Base-by-base conservation (phyloP, 2,113 vertebrate genomes). In the Hemicordylus capensis region DNA sequence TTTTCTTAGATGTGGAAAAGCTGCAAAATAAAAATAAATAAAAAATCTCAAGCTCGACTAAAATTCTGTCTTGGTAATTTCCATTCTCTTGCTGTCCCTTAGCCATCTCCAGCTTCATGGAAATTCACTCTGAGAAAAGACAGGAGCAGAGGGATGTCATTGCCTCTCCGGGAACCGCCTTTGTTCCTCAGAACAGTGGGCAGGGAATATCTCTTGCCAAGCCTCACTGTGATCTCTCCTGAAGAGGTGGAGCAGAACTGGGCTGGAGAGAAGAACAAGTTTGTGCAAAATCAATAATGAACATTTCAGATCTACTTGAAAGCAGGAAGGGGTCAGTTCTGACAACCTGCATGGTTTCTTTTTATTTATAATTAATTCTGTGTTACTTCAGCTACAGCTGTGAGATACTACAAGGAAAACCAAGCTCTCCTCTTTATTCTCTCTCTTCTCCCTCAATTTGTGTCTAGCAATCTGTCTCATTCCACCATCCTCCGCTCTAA, bases 361-460 rank as follows among this genome's bases (percentile, higher is more conserved):
- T 94, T 93, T 89, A 94, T 94, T 89, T 90, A 94, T 95, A 91
- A 94, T 94, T 95, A 88, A 94, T 92, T 74, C 54, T 67, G 84
- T 42, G 85, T 91, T 88, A 79, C 89, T 91, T 75, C 76, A 88
- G 72, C 78, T 87, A 77, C 81, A 73, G 83, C 85, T 91, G 31
- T 42, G 84, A 83, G 81, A 83, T 89, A 81, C 59, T 10, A 31
- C 10, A 34, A 88, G 80, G 48, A 7, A 83, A 86, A 90, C 67
- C 31, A 6, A n/a, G 1, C 86, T 59, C 37, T 31, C 11, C 48
- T 17, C 4, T 37, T 15, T 4, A 88, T 46, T 80, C 59, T 12
- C 15, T 46, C 86, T 42, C 70, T 28, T 17, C 26, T 39, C 64
- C 14, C 2, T 81, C 42, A 39, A 56, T 63, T n/a, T 79, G 42